Evolutionary conservation across 1,140 invertebrate species (phyloP), one percentile per base, ranked within the genome.

Genomic region (Chelonus insularis): DNA sequence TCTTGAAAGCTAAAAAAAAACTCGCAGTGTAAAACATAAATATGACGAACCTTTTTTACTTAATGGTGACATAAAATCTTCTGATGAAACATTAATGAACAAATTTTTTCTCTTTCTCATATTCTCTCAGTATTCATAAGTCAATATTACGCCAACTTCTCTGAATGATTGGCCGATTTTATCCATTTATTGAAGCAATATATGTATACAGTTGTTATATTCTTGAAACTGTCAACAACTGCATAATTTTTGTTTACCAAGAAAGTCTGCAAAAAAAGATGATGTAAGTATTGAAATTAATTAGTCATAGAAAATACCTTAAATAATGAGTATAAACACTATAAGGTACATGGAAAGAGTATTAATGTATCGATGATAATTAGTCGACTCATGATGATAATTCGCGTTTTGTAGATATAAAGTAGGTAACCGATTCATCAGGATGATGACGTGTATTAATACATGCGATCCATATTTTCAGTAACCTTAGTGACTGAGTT

Each of bases 51-150:
- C 14, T 9, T 16, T 43, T 16, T 16, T 43, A 14, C 41, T 16
- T 18, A 16, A 43, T 43, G 41, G 41, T 43, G 41, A 43, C 41
- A 43, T 43, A 43, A 14, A 43, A 16, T 16, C 41, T 14, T 43
- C 12, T 43, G 41, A 43, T 43, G 41, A 43, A 43, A 43, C 14
- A 16, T 43, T 43, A 43, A 43, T 43, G 14, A 43, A 43, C 41
- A 43, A 43, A 16, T 43, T 16, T 16, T 43, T 14, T 43, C 41
- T 43, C 16, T 43, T 8, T 39, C 36, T 39, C 36, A 1, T n/a
- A n/a, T 11, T 39, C 36, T 39, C 36, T 39, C 37, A 12, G n/a
- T 11, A 39, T 43, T 43, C 41, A 43, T 43, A 43, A 20, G 41
- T 16, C 18, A 43, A 43, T 18, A 43, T 43, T 43, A 18, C 41